Base-by-base conservation (phyloP, 2,888 invertebrate genomes). In the Nebria salina region DNA sequence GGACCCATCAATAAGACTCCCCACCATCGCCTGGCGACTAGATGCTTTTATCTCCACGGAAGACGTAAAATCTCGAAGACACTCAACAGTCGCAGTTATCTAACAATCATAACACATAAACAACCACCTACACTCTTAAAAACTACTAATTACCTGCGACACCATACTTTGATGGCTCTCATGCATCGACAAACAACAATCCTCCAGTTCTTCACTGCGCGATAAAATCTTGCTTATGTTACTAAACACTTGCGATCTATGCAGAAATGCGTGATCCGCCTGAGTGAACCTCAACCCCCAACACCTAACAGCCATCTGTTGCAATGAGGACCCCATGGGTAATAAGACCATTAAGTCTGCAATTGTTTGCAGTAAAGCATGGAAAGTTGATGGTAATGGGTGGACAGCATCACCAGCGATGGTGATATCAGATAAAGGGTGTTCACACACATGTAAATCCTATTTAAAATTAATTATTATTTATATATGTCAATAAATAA, bases 171-270 rank as follows among this genome's bases (percentile, higher is more conserved):
- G 90, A 83, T 91, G 91, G 83, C 91, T 91, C 83, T 92, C 92
- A 83, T 91, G 91, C 90, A 92, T 91, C 43, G 91, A 92, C 83
- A 90, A 87, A 2, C 89, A 89, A 65, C 90, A 89, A 82, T 92
- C 92, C 83, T 93, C 93, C 84, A 93, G 94, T 85, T 97, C 97
- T 86, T 98, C 98, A 1, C 97, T 95, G 84, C 97, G 94, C 0
- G 97, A 97, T 77, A 98, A 91, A 82, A 98, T 98, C 90, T 97
- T 97, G 87, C 97, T 97, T 85, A 98, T 97, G 87, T 98, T 98
- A 86, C 95, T 97, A 89, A 98, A 98, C 9, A 98, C 97, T 83
- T 89, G 89, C 25, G 88, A 88, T 82, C 94, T 90, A 88, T 98
- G 98, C 42, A 98, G 90, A 88, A 98, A 98, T 85, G 95, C 93